Conservation (phyloP, 1,140 invertebrate species). For the Dendroctonus ponderosae region DNA sequence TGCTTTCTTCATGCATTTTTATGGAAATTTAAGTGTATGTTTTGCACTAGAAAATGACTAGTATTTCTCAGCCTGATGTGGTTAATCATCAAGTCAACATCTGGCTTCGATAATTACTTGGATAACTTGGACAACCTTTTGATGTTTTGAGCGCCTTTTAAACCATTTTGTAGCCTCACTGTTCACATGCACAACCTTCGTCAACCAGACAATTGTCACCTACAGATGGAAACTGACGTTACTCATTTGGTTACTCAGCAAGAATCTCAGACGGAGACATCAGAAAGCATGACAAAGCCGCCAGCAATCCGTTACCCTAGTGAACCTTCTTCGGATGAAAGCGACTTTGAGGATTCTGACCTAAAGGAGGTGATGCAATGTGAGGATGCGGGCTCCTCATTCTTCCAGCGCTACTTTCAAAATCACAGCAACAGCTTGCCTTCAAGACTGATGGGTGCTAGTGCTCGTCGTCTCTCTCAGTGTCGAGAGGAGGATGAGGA, state of each 20-base stretch:
- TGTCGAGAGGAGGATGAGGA: conserved; percentile 80
- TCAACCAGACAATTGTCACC: neutral
- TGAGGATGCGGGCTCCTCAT: conserved; percentile 43
- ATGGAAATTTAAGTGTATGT: too few species aligned
- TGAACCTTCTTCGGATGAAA: conserved; percentile 50
- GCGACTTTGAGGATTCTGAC: conserved; percentile 64
- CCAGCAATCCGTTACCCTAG: neutral
- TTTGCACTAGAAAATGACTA: too few species aligned
- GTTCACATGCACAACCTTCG: neutral
- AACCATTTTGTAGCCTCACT: conserved; percentile 6
- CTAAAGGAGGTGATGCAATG: conserved; percentile 26
- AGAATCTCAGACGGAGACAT: neutral
- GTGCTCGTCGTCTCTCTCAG: conserved; percentile 69
- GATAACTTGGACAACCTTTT: neutral
- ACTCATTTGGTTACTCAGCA: conserved; percentile 3
- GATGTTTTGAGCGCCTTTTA: neutral
- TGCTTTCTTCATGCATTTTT: too few species aligned
- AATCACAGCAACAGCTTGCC: conserved; percentile 62
- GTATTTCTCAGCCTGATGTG: too few species aligned
- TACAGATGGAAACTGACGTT: conserved; percentile 35
- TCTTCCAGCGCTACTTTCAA: conserved; percentile 72
- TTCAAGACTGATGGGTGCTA: conserved; percentile 38
- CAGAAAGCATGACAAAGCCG: conserved; percentile 8
- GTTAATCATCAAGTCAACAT: too few species aligned
- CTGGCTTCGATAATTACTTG: neutral